Evolutionary conservation across 2,797 vertebrate genomes (phyloP).

Genomic region (Amblyraja radiata): DNA sequence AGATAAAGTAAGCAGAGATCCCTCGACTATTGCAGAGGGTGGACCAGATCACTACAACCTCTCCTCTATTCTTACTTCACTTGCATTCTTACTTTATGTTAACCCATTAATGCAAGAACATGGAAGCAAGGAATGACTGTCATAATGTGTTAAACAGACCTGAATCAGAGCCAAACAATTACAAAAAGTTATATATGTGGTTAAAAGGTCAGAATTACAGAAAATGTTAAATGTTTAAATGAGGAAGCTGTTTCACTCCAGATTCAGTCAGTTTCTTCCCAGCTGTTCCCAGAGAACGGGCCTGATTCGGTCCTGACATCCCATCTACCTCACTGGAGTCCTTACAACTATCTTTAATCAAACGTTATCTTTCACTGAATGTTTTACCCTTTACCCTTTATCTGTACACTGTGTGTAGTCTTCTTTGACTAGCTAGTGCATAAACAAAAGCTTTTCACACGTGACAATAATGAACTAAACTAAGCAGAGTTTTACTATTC

Average conservation of each 20-base stretch:
- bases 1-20: background rate
- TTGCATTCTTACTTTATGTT: too few relatives aligned
- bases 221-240: background rate
- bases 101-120: background rate
- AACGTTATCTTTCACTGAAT: too few relatives aligned
- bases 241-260: background rate
- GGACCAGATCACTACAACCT: background rate
- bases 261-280: too few relatives aligned
- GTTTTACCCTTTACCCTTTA: too few relatives aligned
- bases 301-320: too few relatives aligned
- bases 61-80: background rate
- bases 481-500: slow-evolving; percentile 45
- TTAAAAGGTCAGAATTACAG: background rate
- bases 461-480: too few relatives aligned
- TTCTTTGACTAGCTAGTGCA: too few relatives aligned
- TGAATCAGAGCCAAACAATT: background rate
- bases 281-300: too few relatives aligned
- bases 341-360: too few relatives aligned
- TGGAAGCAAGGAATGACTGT: background rate
- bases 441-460: too few relatives aligned
- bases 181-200: background rate
- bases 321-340: too few relatives aligned
- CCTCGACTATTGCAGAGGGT: background rate
- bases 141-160: background rate
- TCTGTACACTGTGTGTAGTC: too few relatives aligned